Evolutionary conservation across 2,797 vertebrate genomes (phyloP).

Genomic region (Mormyrus hasselquistii): DNA sequence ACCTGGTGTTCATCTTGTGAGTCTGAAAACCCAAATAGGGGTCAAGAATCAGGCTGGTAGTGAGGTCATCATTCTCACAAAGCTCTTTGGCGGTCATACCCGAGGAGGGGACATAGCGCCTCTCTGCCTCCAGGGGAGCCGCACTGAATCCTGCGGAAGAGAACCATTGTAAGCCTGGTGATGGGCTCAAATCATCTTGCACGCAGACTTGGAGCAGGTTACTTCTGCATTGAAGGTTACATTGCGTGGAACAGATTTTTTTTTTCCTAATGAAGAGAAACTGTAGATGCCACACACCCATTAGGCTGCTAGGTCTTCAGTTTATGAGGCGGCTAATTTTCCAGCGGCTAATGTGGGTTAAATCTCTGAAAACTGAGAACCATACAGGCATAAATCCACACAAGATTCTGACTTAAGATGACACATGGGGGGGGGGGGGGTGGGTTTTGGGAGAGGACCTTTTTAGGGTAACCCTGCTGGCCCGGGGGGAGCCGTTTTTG

Average conservation of each 20-base stretch:
- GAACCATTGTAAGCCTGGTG: background rate
- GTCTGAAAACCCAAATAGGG: slow-evolving; percentile 95
- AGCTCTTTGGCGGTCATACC: slow-evolving; percentile 95
- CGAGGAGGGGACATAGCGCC: slow-evolving; percentile 87
- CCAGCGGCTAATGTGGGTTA: background rate
- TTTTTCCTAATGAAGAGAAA: background rate
- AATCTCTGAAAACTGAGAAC: background rate
- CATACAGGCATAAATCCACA: background rate
- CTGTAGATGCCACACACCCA: background rate
- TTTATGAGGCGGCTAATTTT: background rate
- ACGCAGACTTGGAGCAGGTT: background rate
- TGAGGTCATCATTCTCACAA: slow-evolving; percentile 91
- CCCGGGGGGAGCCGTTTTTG: no score
- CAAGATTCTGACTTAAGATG: background rate
- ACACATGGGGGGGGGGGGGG: no score
- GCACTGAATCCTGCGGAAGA: slow-evolving; percentile 62
- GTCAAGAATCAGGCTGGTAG: slow-evolving; percentile 92
- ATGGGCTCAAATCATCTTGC: background rate
- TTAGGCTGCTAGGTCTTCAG: background rate
- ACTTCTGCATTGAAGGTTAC: background rate
- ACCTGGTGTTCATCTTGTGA: slow-evolving; percentile 98
- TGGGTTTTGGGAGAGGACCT: no score
- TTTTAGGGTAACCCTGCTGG: no score
- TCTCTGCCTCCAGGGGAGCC: slow-evolving; percentile 81
- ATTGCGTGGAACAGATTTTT: background rate